Percentiles rank a stretch among this genome's conserved stretches.
Conservation (phyloP, 2,113 vertebrate genomes). For the Pterocles orientalis region DNA sequence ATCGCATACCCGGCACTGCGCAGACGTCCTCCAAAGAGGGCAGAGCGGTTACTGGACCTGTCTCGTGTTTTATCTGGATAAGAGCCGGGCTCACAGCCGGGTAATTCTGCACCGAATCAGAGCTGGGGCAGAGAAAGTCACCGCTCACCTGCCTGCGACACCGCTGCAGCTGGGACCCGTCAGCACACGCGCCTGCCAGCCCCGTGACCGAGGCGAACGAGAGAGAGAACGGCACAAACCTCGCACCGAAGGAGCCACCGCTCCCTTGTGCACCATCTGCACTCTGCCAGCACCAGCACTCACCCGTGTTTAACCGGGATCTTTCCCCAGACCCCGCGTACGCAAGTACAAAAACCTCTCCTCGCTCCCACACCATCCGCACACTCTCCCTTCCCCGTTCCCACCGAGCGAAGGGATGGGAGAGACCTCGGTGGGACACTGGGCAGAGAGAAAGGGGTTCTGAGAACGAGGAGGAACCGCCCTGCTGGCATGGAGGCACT, state of each 20-base stretch:
- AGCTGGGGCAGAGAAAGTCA: not conserved
- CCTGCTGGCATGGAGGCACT: not conserved
- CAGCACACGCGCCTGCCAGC: not conserved
- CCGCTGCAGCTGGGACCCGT: not conserved
- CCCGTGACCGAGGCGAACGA: not conserved
- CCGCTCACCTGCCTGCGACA: not conserved
- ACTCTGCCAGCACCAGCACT: not conserved
- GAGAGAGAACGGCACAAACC: not conserved
- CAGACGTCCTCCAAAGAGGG: not conserved
- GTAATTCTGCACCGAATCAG: not conserved
- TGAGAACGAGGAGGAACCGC: not conserved
- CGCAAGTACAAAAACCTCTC: not conserved
- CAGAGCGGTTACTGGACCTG: not conserved
- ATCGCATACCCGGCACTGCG: accelerated
- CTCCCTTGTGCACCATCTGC: not conserved
- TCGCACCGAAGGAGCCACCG: not conserved
- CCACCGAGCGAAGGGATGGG: accelerated
- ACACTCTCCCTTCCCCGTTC: not conserved
- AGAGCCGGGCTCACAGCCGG: not conserved
- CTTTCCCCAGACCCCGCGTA: not conserved
- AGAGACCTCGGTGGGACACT: accelerated
- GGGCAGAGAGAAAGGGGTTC: not conserved
- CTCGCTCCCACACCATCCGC: not conserved
- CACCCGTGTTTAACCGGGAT: not conserved
- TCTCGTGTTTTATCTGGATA: not conserved